Conservation (phyloP, 2,888 invertebrate genomes). For the Callinectes sapidus region DNA sequence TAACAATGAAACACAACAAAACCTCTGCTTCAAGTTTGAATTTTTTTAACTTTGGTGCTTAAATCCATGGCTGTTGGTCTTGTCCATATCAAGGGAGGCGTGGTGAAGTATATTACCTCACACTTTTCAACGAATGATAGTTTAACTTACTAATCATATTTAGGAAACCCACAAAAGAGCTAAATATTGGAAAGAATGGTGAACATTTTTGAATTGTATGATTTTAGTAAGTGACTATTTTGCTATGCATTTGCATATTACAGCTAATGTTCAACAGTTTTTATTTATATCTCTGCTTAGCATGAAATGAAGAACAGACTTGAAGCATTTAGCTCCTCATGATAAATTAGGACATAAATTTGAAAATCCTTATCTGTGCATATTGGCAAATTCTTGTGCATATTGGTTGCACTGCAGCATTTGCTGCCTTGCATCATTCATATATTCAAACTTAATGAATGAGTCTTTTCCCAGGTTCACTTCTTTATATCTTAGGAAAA, state of each 20-base stretch:
- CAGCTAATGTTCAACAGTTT: background rate
- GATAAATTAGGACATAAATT: conserved; percentile 6
- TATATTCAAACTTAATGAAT: background rate
- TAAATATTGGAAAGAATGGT: background rate
- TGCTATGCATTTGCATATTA: conserved; percentile 20
- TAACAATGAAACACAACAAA: too few species aligned
- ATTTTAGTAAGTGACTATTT: background rate
- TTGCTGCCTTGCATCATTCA: background rate
- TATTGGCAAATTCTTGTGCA: background rate
- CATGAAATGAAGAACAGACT: background rate
- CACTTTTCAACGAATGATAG: background rate
- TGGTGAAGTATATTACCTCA: background rate
- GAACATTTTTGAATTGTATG: background rate
- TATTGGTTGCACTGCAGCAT: conserved; percentile 1
- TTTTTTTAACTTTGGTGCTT: too few species aligned
- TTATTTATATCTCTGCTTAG: conserved; percentile 7
- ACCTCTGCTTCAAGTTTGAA: too few species aligned
- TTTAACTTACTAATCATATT: background rate
- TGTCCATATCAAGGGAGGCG: background rate
- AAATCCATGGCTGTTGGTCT: too few species aligned
- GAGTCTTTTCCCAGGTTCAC: background rate
- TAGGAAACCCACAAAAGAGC: background rate
- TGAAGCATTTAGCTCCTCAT: background rate
- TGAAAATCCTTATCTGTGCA: background rate
- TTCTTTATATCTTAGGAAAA: background rate